Base-by-base conservation (phyloP, 2,113 vertebrate species). In the Galeopterus variegatus region DNA sequence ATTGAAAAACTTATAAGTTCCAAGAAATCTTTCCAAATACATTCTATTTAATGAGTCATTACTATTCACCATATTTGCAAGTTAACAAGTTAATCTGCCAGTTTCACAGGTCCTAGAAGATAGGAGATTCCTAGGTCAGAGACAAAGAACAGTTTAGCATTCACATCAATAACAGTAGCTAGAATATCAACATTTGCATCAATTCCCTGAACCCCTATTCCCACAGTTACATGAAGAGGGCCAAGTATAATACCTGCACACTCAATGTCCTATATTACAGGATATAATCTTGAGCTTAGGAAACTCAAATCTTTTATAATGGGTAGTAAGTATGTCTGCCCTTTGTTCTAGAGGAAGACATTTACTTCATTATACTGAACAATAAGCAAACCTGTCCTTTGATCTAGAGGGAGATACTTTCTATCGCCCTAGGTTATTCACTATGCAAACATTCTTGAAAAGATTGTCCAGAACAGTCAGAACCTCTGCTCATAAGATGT, bases 41-140 rank as follows among this genome's bases (percentile, higher is more conserved):
- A 76, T 83, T 48, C 67, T 70, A 94, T 45, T 62, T 81, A 93
- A 88, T 28, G 80, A 77, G 84, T 88, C n/a, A 64, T 73, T 56
- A 76, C 52, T 36, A 84, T 58, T 80, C 81, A 90, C 28, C 21
- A 23, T 14, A 73, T n/a, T 62, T 60, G 21, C 10, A 95, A 86
- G 56, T 26, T 64, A 93, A 45, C 58, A 67, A 92, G 36, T 87
- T 86, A 72, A 56, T 33, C 48, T 67, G 60, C 50, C 60, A 31
- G 28, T 92, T 88, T 76, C 41, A 54, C 31, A 54, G 23, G 31
- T 82, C 52, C 70, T 76, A 28, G 56, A n/a, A 95, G 67, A 50
- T 54, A 85, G 72, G 11, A 79, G 50, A 82, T 70, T 88, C 18
- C 58, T 23, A 67, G 14, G 33, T 94, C 26, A 70, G 69, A 94